Percentiles rank a stretch among this genome's conserved stretches.
Conservation (phyloP, 2,888 invertebrate genomes). For the Lamellibrachia satsuma region DNA sequence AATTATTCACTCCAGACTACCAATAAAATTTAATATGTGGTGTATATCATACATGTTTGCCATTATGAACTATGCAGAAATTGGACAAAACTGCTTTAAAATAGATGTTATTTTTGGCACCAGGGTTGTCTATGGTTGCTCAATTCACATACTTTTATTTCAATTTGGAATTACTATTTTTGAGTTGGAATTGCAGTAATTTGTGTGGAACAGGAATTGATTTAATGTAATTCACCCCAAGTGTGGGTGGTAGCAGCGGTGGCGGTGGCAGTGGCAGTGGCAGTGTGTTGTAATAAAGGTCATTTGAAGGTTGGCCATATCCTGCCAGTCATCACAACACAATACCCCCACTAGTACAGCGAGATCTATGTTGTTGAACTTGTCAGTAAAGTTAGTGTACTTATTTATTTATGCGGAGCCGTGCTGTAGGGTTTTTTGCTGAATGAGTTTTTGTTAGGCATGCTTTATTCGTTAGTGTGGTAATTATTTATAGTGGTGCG, state of each 20-base stretch:
- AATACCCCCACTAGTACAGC: neutral
- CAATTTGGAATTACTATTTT: too few relatives aligned
- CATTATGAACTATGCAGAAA: too few relatives aligned
- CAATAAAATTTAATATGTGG: too few relatives aligned
- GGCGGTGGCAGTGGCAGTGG: neutral
- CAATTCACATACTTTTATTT: too few relatives aligned
- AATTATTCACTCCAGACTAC: too few relatives aligned
- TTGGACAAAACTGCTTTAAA: too few relatives aligned
- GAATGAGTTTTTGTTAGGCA: neutral
- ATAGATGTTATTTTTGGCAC: too few relatives aligned
- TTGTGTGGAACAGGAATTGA: too few relatives aligned
- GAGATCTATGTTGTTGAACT: neutral
- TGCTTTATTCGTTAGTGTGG: neutral
- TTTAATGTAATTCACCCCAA: too few relatives aligned
- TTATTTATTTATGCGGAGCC: neutral
- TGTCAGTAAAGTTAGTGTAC: neutral
- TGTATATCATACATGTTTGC: too few relatives aligned
- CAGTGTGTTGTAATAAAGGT: neutral
- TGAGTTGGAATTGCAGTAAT: too few relatives aligned
- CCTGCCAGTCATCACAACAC: neutral
- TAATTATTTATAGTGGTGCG: neutral
- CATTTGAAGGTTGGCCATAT: neutral
- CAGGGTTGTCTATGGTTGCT: too few relatives aligned
- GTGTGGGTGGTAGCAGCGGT: neutral
- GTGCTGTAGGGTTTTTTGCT: neutral